These are phyloP conservation scores for Varecia variegata DNA, from an alignment of 2,797 vertebrate species.

Conservation along the genomic window DNA sequence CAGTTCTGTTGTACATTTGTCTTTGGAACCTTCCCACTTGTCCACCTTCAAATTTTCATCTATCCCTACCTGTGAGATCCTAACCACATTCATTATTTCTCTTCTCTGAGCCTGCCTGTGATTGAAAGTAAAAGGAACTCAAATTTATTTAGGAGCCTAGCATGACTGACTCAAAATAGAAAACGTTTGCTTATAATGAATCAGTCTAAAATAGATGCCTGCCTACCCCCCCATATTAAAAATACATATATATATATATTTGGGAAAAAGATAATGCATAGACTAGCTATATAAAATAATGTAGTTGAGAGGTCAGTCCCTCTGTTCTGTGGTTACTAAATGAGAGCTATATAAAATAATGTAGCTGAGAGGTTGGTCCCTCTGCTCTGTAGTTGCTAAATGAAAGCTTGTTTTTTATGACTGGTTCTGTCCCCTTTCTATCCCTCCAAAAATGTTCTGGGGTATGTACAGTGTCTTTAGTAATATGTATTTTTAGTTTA, in stretches of 20 bases:
- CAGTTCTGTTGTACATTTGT: not conserved
- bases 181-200: conserved; percentile 27
- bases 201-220: not conserved
- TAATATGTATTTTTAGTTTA: not conserved
- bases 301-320: not conserved
- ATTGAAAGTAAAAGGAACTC: conserved; percentile 4
- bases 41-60: not conserved
- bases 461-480: not conserved
- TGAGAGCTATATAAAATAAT: not conserved
- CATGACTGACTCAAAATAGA: not conserved
- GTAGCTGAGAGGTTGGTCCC: not conserved
- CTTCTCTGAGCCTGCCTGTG: conserved; percentile 4
- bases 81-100: not conserved
- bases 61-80: not conserved
- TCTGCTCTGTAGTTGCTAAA: not conserved
- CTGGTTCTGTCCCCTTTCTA: not conserved
- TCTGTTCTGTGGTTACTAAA: not conserved
- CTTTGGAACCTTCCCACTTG: not conserved
- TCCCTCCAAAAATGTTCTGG: not conserved
- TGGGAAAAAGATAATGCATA: not conserved
- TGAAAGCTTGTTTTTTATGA: not conserved
- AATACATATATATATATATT: not conserved
- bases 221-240: not conserved
- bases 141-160: not conserved
- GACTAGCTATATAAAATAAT: not conserved